A percentile compares a stretch with the other conserved stretches of the same genome.
Conservation (phyloP, 2,113 vertebrate species). For the Tetrao urogallus region DNA sequence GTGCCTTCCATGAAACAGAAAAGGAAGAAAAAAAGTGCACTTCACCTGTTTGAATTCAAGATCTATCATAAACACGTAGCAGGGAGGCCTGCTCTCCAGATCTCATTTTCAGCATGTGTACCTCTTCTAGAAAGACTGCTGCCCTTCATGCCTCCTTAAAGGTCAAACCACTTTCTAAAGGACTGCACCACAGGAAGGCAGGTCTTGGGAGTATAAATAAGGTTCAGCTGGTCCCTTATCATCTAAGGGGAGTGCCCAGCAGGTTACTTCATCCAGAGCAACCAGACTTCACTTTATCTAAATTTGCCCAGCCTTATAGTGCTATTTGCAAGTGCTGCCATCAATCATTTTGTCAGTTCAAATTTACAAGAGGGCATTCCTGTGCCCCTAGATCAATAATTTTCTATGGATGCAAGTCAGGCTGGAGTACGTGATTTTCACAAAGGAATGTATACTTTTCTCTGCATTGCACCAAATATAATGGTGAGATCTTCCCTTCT, state of each 20-base stretch:
- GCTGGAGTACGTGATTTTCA: not conserved
- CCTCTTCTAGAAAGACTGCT: not conserved
- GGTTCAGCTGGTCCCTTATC: not conserved
- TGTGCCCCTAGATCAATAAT: rapidly evolving
- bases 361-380: not conserved
- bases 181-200: not conserved
- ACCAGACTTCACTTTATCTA: not conserved
- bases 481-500: not conserved
- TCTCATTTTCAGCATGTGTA: not conserved
- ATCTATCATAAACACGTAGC: not conserved
- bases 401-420: not conserved
- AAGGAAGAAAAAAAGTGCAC: not conserved
- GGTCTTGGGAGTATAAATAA: not conserved
- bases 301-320: not conserved
- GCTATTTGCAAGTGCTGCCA: not conserved
- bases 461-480: not conserved
- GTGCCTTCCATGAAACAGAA: not conserved
- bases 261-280: not conserved
- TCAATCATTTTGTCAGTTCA: not conserved
- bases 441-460: not conserved
- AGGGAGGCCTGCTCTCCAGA: not conserved
- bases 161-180: not conserved
- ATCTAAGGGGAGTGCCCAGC: not conserved
- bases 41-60: not conserved
- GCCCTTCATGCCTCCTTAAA: not conserved